These are phyloP conservation scores for Karalla daura DNA, from an alignment of 2,797 vertebrate genomes.

Conservation along the genomic window DNA sequence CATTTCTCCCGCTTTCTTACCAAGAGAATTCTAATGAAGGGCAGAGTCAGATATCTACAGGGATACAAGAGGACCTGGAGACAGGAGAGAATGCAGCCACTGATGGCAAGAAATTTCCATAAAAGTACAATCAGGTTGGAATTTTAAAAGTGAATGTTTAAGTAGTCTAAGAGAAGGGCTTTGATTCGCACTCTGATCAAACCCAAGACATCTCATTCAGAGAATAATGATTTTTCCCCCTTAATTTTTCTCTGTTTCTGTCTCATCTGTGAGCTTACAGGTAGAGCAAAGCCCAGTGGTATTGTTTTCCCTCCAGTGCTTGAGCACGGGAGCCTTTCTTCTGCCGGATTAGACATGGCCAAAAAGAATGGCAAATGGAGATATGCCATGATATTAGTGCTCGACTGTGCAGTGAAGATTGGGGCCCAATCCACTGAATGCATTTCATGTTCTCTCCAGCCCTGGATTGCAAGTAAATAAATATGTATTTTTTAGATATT, in stretches of 20 bases:
- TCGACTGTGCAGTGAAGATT: conserved; percentile 49
- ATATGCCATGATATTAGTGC: conserved; percentile 74
- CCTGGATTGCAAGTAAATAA: conserved; percentile 53
- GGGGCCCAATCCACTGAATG: conserved; percentile 42
- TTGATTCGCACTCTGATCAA: conserved; percentile 99
- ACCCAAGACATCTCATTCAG: conserved; percentile 97
- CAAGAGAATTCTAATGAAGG: conserved; percentile 99
- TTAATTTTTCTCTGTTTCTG: conserved; percentile 85
- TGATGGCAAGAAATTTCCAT: conserved; percentile 98
- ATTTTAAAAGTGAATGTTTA: conserved; percentile 99
- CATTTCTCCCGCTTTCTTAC: conserved; percentile 94
- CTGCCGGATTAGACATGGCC: conserved; percentile 79
- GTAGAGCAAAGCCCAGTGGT: conserved; percentile 86
- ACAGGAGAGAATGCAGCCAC: conserved; percentile 96
- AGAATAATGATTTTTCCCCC: conserved; percentile 92
- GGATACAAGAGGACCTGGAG: conserved; percentile 95
- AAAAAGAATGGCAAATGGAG: conserved; percentile 86
- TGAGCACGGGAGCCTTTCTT: conserved; percentile 81
- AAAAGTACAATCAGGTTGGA: conserved; percentile 99
- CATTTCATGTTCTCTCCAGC: conserved; percentile 45
- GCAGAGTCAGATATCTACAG: conserved; percentile 92
- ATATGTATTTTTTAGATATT: conserved; percentile 49
- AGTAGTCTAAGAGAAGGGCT: conserved; percentile 99
- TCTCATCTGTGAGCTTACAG: conserved; percentile 85
- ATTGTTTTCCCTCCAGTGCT: conserved; percentile 83